Conservation (phyloP, 2,113 vertebrate species). For the Mormoops blainvillei region DNA sequence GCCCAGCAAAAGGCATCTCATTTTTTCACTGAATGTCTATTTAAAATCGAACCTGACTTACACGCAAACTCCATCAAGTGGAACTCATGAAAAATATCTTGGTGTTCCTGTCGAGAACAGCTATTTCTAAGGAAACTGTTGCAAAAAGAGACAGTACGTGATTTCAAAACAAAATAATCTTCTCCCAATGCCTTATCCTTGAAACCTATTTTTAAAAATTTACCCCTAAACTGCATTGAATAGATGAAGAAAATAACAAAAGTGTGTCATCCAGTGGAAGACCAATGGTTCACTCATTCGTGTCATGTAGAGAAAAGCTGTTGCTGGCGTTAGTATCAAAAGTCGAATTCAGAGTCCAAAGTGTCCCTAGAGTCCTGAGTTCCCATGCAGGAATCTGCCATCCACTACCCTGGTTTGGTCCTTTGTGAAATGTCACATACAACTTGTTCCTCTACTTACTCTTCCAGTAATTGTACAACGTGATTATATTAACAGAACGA, state of each 20-base stretch:
- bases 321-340: background rate
- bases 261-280: background rate
- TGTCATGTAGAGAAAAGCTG: background rate
- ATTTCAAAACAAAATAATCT: background rate
- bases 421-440: background rate
- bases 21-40: background rate
- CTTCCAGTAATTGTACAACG: background rate
- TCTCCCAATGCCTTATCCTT: background rate
- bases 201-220: background rate
- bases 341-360: fast-evolving
- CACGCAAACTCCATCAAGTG: background rate
- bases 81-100: background rate
- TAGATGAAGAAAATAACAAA: background rate
- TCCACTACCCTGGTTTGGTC: too few species aligned
- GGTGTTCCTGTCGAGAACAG: background rate
- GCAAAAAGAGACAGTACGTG: background rate
- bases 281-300: background rate
- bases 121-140: slow-evolving; percentile 9
- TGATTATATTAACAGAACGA: background rate
- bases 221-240: background rate
- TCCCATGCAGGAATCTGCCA: background rate
- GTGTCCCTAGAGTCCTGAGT: background rate
- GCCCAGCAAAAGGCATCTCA: background rate
- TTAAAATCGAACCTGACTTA: background rate
- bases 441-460: background rate